Percentiles rank a stretch among this genome's conserved stretches.
Conservation (phyloP, 2,888 invertebrate genomes). For the Cantharis lateralis region DNA sequence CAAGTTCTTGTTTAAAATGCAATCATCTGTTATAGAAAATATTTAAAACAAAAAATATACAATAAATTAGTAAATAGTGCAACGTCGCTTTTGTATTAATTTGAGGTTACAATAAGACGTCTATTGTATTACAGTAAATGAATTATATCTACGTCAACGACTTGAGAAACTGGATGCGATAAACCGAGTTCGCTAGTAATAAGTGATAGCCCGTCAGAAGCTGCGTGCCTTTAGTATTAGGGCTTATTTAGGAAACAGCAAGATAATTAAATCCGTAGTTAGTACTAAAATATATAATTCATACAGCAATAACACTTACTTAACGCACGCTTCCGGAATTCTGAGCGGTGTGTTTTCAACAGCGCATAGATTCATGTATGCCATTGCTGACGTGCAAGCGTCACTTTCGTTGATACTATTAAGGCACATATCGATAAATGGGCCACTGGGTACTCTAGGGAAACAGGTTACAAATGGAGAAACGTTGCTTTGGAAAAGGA, state of each 20-base stretch:
- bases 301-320: slow-evolving; percentile 58
- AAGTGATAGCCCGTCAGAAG: slow-evolving; percentile 14
- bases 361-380: slow-evolving; percentile 80
- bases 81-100: slow-evolving; percentile 9
- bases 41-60: background rate
- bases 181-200: slow-evolving; percentile 1
- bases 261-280: slow-evolving; percentile 18
- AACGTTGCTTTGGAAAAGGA: slow-evolving; percentile 68
- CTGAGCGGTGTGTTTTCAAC: slow-evolving; percentile 75
- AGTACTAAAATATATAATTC: slow-evolving; percentile 11
- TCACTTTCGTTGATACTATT: slow-evolving; percentile 58
- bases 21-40: slow-evolving; percentile 3
- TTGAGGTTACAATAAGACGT: background rate
- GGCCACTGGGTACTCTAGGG: slow-evolving; percentile 65
- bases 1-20: background rate
- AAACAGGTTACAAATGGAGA: slow-evolving; percentile 74
- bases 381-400: slow-evolving; percentile 74
- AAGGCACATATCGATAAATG: slow-evolving; percentile 68
- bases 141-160: background rate
- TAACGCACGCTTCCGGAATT: slow-evolving; percentile 80
- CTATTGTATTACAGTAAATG: slow-evolving; percentile 4
- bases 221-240: slow-evolving; percentile 8
- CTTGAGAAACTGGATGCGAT: slow-evolving; percentile 1
- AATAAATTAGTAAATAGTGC: background rate
- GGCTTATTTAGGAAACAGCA: slow-evolving; percentile 13